Evolutionary conservation across 2,797 vertebrate species (phyloP).

Genomic region (Acropternis orthonyx): DNA sequence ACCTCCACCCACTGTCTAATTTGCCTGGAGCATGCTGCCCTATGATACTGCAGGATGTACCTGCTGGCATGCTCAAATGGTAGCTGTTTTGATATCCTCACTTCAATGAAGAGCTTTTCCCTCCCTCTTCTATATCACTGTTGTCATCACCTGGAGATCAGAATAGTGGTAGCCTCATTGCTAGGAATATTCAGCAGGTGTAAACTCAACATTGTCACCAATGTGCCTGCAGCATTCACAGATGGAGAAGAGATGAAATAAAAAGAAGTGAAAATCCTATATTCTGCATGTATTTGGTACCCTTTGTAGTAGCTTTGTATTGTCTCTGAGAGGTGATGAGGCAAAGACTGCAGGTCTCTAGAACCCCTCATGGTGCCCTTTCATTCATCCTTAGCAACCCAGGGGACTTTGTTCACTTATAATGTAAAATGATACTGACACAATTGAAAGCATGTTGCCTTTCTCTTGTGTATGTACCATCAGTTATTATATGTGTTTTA

Average conservation of each 20-base stretch:
- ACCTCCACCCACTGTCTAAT: background rate
- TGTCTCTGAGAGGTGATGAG: background rate
- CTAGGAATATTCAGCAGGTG: background rate
- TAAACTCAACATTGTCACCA: background rate
- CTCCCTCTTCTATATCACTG: background rate
- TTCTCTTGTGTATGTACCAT: background rate
- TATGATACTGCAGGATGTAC: background rate
- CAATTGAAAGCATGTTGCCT: background rate
- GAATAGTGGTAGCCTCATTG: background rate
- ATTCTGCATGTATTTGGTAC: background rate
- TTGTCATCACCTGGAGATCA: background rate
- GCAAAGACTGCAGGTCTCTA: background rate
- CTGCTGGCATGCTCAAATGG: background rate
- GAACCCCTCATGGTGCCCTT: background rate
- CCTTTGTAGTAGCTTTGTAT: no score
- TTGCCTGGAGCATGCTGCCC: background rate
- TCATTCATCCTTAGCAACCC: background rate
- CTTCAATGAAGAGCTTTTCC: background rate
- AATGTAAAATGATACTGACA: background rate
- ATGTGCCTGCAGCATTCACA: background rate
- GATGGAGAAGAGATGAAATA: background rate
- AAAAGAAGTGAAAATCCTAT: background rate
- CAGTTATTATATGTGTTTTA: background rate
- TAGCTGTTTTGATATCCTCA: conserved; percentile 1
- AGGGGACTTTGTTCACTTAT: background rate